These are phyloP conservation scores for Manduca sexta DNA, from an alignment of 1,140 invertebrate species.

Conservation along the genomic window DNA sequence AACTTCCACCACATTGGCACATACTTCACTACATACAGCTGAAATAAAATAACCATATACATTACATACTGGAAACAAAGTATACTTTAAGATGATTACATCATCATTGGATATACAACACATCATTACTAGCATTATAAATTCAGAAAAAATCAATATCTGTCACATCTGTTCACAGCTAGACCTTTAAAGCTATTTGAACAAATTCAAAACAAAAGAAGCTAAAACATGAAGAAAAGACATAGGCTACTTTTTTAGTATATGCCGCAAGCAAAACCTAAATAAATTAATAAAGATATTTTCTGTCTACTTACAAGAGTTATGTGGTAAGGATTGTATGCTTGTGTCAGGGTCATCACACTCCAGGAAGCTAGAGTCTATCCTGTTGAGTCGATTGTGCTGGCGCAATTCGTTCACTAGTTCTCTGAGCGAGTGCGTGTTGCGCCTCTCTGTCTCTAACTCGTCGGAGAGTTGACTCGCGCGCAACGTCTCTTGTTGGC, in stretches of 20 bases:
- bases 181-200: too few species aligned
- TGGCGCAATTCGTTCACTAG: conserved; percentile 44
- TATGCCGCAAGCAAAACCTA: too few species aligned
- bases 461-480: conserved; percentile 35
- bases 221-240: too few species aligned
- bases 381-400: conserved; percentile 42
- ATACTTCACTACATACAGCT: conserved; percentile 58
- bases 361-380: conserved; percentile 47
- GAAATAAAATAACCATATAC: conserved; percentile 12
- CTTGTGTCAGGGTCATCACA: conserved; percentile 58
- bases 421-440: conserved; percentile 32
- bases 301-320: conserved; percentile 45
- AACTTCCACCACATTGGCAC: conserved; percentile 57
- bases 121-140: too few species aligned
- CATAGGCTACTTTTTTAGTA: too few species aligned
- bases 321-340: conserved; percentile 40
- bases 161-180: too few species aligned
- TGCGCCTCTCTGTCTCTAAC: conserved; percentile 34
- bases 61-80: conserved; percentile 1
- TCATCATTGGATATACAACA: too few species aligned
- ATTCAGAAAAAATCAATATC: too few species aligned
- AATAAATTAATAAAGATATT: too few species aligned
- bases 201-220: too few species aligned
- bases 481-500: conserved; percentile 36
- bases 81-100: too few species aligned